Percentiles rank a stretch among this genome's conserved stretches.
phyloP scores from a whole-genome alignment of 2,888 invertebrate genomes.

The Ectemnius lituratus region DNA sequence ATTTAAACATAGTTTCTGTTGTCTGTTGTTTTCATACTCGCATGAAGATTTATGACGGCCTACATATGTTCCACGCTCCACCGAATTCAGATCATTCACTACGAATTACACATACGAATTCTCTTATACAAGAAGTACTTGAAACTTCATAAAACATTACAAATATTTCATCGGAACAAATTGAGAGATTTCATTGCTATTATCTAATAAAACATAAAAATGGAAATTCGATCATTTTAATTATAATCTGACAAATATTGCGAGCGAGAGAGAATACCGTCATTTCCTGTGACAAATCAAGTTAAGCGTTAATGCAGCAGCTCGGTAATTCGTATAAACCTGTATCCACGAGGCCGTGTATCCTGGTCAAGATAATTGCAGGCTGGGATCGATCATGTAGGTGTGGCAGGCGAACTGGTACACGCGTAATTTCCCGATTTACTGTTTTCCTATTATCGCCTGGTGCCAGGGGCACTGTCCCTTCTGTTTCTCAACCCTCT shows the following conservation, averaged over 20 bases:
- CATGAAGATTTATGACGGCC: background rate
- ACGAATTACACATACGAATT: background rate
- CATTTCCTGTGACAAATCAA: no score
- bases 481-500: conserved; percentile 21
- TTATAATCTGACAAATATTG: no score
- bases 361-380: conserved; percentile 49
- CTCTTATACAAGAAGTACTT: background rate
- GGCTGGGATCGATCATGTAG: conserved; percentile 45
- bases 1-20: conserved; percentile 1
- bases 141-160: no score
- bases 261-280: no score
- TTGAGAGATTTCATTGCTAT: no score
- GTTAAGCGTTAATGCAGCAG: background rate
- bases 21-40: background rate
- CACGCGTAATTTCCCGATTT: conserved; percentile 62
- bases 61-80: background rate
- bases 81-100: background rate
- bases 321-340: conserved; percentile 1
- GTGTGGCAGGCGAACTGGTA: conserved; percentile 46
- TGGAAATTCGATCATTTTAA: no score
- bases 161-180: no score
- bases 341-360: background rate
- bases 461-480: conserved; percentile 26
- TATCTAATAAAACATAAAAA: no score
- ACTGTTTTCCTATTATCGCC: conserved; percentile 60